Evolutionary conservation across 2,113 vertebrate species (phyloP), one percentile per base, ranked within the genome.

Genomic region (Raja brachyura): DNA sequence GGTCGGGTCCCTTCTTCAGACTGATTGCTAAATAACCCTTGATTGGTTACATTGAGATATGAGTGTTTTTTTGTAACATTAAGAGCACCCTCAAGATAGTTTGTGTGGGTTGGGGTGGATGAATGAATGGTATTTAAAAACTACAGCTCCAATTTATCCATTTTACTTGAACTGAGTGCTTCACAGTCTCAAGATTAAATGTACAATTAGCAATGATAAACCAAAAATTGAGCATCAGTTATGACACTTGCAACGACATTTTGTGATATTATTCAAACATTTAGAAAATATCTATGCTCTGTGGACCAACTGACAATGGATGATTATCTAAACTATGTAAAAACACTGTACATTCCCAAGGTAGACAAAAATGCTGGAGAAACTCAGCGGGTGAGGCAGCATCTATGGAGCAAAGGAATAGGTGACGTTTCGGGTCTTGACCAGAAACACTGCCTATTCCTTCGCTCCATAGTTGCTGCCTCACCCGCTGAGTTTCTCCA

Each of bases 51-150:
- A 70, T 74, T 92, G 90, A 73, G 90, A 92, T 92, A 48, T 73
- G 90, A 92, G 90, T 92, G 90, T 66, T 92, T 68, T 92, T 90
- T 92, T 92, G 90, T 92, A 92, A 73, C 66, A 73, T 92, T 74
- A 92, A 92, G 39, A 74, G 66, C 54, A 73, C 66, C 90, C 90
- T 92, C 68, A 92, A 68, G 90, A 74, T 73, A 92, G 25, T 54
- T 39, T 70, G 33, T 74, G 90, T 92, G 90, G 33, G 68, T 33
- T 63, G 88, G 88, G 88, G 88, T 90, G 88, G 88, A 63, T 39
- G 68, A 25, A 20, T 92, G 63, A 92, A 92, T 70, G 39, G 90
- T 92, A 92, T 92, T 92, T 92, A 92, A 92, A 92, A 92, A 73
- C 90, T 73, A 92, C 61, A 90, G 20, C 33, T 73, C 90, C 68